A percentile compares a stretch with the other conserved stretches of the same genome.
Evolutionary conservation across 2,113 vertebrate genomes (phyloP).

Genomic region (Daboia siamensis): DNA sequence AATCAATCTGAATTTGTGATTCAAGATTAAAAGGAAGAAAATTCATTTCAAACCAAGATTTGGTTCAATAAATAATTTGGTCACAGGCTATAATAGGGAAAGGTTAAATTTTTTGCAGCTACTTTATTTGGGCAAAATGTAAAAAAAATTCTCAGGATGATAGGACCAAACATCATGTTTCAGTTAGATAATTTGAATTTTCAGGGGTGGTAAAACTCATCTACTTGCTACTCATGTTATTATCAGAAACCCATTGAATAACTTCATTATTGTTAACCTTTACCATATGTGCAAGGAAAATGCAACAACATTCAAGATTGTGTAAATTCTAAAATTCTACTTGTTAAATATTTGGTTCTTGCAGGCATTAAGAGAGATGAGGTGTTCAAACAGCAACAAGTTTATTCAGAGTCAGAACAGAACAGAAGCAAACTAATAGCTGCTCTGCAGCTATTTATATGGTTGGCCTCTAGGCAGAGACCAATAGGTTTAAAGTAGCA

Average conservation of each 20-base stretch:
- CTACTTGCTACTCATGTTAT: background rate
- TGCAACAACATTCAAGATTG: background rate
- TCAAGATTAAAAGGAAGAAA: background rate
- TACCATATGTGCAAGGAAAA: background rate
- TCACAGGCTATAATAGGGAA: background rate
- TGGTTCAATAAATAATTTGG: background rate
- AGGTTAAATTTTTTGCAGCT: background rate
- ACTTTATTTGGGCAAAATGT: background rate
- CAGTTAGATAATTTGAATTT: background rate
- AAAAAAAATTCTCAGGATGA: background rate
- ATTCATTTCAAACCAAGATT: background rate
- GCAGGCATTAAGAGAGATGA: too few species aligned
- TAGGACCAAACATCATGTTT: background rate
- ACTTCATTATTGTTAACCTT: background rate
- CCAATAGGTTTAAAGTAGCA: too few species aligned
- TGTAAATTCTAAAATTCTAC: background rate
- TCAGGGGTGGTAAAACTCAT: background rate
- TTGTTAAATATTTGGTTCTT: too few species aligned
- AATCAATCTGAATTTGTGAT: background rate
- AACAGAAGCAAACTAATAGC: too few species aligned
- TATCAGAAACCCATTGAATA: background rate
- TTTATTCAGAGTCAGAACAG: too few species aligned
- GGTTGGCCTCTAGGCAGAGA: too few species aligned
- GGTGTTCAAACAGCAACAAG: too few species aligned
- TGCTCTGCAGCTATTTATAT: too few species aligned